These are phyloP conservation scores for Sycon ciliatum DNA, from an alignment of 37 sponge, comb jelly and placozoan species.

Conservation along the genomic window DNA sequence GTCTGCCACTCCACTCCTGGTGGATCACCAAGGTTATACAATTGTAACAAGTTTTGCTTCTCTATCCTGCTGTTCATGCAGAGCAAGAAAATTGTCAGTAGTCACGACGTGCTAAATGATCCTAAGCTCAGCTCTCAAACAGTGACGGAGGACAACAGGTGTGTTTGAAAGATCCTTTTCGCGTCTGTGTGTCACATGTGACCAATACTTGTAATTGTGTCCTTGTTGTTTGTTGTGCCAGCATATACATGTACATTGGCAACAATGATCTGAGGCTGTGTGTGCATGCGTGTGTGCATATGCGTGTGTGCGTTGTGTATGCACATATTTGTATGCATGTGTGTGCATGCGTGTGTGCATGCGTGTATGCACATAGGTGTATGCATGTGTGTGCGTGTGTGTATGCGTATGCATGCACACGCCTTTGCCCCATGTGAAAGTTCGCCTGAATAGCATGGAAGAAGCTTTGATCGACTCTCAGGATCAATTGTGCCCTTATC, in stretches of 20 bases:
- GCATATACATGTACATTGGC: too few relatives aligned
- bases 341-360: conserved; percentile 21
- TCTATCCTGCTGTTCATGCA: too few relatives aligned
- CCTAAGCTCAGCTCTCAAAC: conserved; percentile 69
- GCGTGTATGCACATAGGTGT: conserved; percentile 25
- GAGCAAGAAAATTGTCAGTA: conserved; percentile 79
- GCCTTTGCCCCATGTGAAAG: too few relatives aligned
- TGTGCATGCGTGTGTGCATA: background rate
- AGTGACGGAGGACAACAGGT: conserved; percentile 14
- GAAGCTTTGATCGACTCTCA: too few relatives aligned
- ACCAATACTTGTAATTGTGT: background rate
- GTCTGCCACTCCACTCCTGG: too few relatives aligned
- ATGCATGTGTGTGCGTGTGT: conserved; percentile 38
- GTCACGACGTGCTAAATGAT: conserved; percentile 81
- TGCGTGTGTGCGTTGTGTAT: conserved; percentile 3
- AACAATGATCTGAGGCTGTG: background rate
- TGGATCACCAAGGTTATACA: too few relatives aligned
- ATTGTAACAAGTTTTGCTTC: too few relatives aligned
- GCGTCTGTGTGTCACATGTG: background rate
- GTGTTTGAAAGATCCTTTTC: background rate
- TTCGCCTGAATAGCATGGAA: too few relatives aligned
- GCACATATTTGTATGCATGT: conserved; percentile 16
- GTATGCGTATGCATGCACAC: conserved; percentile 19
- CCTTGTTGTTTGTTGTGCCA: too few relatives aligned
- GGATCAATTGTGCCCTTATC: too few relatives aligned